These are phyloP conservation scores for Crematogaster levior DNA, from an alignment of 2,888 invertebrate genomes.

Conservation along the genomic window DNA sequence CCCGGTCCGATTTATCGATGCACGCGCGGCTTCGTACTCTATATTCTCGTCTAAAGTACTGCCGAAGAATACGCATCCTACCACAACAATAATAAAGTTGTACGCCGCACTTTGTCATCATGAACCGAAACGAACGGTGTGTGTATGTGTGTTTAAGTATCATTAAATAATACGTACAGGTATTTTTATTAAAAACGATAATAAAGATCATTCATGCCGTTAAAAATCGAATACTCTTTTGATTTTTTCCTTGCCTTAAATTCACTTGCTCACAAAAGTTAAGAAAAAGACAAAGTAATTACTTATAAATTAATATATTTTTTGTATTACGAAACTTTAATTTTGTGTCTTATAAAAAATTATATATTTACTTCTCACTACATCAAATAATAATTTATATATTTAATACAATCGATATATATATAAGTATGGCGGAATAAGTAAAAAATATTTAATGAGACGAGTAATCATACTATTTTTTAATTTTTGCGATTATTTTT, in stretches of 20 bases:
- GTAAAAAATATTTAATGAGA: neutral
- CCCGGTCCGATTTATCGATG: conserved; percentile 37
- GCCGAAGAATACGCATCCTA: conserved; percentile 10
- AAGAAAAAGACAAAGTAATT: neutral
- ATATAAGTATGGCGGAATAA: neutral
- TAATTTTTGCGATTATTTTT: neutral
- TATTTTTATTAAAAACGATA: no score
- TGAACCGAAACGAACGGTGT: neutral
- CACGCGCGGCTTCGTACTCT: conserved; percentile 24
- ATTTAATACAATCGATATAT: neutral
- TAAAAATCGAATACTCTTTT: neutral
- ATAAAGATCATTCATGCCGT: neutral
- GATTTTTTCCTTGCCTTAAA: neutral
- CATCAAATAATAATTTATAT: neutral
- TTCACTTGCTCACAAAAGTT: neutral
- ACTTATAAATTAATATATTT: neutral
- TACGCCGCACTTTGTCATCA: neutral
- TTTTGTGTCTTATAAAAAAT: neutral
- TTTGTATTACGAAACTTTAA: neutral
- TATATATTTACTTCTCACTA: neutral
- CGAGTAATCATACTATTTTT: neutral
- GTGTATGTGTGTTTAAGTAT: no score
- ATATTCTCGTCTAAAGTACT: conserved; percentile 10
- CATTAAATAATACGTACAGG: neutral
- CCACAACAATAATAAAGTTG: conserved; percentile 13